phyloP scores from a whole-genome alignment of 1,140 invertebrate genomes.

The Stenopsyche tienmushanensis region DNA sequence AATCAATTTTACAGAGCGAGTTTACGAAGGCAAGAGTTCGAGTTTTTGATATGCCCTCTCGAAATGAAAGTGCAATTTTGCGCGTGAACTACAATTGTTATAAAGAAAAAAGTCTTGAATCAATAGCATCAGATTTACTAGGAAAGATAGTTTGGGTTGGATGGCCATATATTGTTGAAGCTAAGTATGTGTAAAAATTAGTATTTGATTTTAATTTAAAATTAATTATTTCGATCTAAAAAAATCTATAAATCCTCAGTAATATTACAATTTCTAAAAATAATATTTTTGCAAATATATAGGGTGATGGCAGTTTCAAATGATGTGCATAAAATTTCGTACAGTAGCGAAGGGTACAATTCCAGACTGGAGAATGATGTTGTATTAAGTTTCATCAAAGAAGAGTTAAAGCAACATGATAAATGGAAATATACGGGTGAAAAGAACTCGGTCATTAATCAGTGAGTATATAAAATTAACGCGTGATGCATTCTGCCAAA shows the following conservation, averaged over 20 bases:
- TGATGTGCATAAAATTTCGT: conserved; percentile 46
- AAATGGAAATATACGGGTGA: conserved; percentile 19
- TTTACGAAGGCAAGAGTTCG: conserved; percentile 72
- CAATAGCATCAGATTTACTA: conserved; percentile 61
- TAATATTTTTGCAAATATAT: too few relatives aligned
- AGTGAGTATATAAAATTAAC: conserved; percentile 38
- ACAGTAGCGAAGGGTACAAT: conserved; percentile 45
- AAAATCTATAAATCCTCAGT: too few relatives aligned
- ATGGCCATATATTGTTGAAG: conserved; percentile 89
- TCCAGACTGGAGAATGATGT: conserved; percentile 44
- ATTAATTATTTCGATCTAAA: conserved; percentile 16
- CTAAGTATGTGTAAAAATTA: conserved; percentile 54
- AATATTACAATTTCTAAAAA: too few relatives aligned
- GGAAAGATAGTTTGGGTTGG: conserved; percentile 75
- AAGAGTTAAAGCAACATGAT: conserved; percentile 26
- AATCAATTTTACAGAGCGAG: conserved; percentile 55
- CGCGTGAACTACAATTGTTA: conserved; percentile 51
- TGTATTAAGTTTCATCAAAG: conserved; percentile 22
- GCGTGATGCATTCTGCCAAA: too few relatives aligned
- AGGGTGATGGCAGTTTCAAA: conserved; percentile 63
- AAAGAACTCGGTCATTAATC: conserved; percentile 43
- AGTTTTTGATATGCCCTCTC: conserved; percentile 83
- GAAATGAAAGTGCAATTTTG: conserved; percentile 82
- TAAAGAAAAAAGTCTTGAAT: conserved; percentile 44
- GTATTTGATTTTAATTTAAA: conserved; percentile 8